These are phyloP conservation scores for Danaus chrysippus DNA, from an alignment of 2,888 invertebrate species.

Conservation along the genomic window DNA sequence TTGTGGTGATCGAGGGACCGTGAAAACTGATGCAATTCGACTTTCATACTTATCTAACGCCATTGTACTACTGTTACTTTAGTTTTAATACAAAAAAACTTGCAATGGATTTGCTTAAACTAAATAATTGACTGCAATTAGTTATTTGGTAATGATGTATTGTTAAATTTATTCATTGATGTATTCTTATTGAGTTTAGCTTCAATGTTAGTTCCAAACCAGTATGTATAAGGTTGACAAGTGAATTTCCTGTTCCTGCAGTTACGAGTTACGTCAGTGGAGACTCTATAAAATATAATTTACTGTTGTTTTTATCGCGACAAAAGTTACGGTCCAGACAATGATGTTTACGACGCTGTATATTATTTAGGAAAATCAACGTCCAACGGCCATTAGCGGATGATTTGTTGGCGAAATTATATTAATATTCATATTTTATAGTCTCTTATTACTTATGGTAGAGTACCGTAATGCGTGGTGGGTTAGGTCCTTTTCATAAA, in stretches of 20 bases:
- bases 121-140: too few species aligned
- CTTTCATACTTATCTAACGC: conserved; percentile 13
- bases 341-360: neutral
- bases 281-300: neutral
- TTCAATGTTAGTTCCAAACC: too few species aligned
- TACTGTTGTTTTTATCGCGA: conserved; percentile 4
- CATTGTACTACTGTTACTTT: neutral
- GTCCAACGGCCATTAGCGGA: neutral
- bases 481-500: conserved; percentile 20
- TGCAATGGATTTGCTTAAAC: too few species aligned
- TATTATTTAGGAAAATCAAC: neutral
- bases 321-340: conserved; percentile 13
- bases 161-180: too few species aligned
- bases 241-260: neutral
- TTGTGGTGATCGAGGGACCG: conserved; percentile 28
- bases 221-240: neutral
- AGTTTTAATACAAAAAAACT: neutral
- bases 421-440: too few species aligned
- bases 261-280: too few species aligned
- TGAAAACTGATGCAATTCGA: conserved; percentile 24
- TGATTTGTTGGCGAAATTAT: conserved; percentile 1
- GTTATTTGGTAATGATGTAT: too few species aligned
- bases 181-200: too few species aligned
- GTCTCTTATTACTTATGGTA: neutral
- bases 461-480: neutral